Percentiles rank a stretch among this genome's conserved stretches.
phyloP scores from a whole-genome alignment of 2,888 invertebrate species.

The Zhuqinia jingwanae region DNA sequence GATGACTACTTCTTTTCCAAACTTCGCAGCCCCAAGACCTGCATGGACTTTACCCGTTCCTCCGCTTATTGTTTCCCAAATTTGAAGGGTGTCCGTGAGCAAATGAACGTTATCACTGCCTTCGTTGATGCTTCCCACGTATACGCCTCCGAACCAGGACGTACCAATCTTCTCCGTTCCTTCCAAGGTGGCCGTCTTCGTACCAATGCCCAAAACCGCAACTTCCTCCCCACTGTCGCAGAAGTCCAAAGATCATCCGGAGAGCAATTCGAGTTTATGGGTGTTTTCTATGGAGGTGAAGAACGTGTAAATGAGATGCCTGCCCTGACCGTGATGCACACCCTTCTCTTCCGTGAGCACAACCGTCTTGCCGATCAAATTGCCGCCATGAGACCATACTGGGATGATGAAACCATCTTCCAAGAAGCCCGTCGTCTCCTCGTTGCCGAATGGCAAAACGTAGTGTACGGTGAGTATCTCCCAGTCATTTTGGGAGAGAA shows the following conservation, averaged over 20 bases:
- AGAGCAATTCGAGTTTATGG: slow-evolving; percentile 76
- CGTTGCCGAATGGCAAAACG: slow-evolving; percentile 77
- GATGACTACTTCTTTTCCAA: slow-evolving; percentile 76
- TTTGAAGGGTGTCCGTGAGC: slow-evolving; percentile 74
- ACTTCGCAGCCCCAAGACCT: slow-evolving; percentile 69
- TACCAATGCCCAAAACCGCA: slow-evolving; percentile 64
- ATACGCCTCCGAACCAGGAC: slow-evolving; percentile 74
- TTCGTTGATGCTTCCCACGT: slow-evolving; percentile 76
- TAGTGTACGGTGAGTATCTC: slow-evolving; percentile 77
- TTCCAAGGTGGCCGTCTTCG: slow-evolving; percentile 74
- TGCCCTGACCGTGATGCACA: slow-evolving; percentile 77
- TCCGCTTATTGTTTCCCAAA: slow-evolving; percentile 77
- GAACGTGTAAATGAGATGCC: slow-evolving; percentile 79
- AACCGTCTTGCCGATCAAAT: slow-evolving; percentile 77
- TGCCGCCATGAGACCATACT: slow-evolving; percentile 70
- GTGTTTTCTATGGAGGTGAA: slow-evolving; percentile 76
- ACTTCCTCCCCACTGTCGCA: slow-evolving; percentile 76
- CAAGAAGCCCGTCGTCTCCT: slow-evolving; percentile 77
- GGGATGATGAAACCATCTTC: slow-evolving; percentile 77
- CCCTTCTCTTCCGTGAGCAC: slow-evolving; percentile 77
- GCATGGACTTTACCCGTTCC: slow-evolving; percentile 77
- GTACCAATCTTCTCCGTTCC: slow-evolving; percentile 70
- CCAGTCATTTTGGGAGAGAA: slow-evolving; percentile 76
- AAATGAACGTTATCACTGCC: slow-evolving; percentile 78
- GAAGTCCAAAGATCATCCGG: slow-evolving; percentile 69